These are phyloP conservation scores for Pyrochroa serraticornis DNA, from an alignment of 2,888 invertebrate genomes.

Conservation along the genomic window DNA sequence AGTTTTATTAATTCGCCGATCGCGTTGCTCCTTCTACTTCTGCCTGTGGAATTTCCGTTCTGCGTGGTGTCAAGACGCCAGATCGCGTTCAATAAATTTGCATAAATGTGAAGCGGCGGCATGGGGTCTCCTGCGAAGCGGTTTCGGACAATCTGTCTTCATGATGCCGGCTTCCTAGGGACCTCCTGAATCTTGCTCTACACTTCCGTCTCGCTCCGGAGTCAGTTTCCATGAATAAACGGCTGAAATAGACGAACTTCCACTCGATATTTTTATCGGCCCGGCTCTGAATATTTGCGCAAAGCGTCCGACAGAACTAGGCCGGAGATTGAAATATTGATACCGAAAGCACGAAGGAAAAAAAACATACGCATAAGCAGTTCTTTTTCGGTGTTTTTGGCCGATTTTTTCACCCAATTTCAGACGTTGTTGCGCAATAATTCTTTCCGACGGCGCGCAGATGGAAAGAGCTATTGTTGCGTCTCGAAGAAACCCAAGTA, in stretches of 20 bases:
- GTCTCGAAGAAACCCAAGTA: no score
- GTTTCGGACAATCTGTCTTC: constrained; percentile 42
- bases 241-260: constrained; percentile 30
- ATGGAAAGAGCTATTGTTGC: no score
- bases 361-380: constrained; percentile 25
- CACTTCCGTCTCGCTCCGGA: constrained; percentile 34
- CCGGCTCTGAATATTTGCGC: constrained; percentile 35
- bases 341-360: constrained; percentile 23
- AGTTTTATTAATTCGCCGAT: constrained; percentile 9
- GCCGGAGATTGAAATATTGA: constrained; percentile 41
- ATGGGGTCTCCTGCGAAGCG: constrained; percentile 39
- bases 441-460: neutral
- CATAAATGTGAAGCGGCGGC: constrained; percentile 39
- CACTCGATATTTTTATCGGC: constrained; percentile 34
- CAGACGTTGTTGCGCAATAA: constrained; percentile 3
- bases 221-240: constrained; percentile 30
- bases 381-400: constrained; percentile 17
- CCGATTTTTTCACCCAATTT: neutral
- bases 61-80: constrained; percentile 17
- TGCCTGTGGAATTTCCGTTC: neutral
- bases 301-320: constrained; percentile 35
- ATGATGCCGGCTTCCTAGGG: constrained; percentile 29
- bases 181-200: constrained; percentile 37
- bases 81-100: constrained; percentile 43
- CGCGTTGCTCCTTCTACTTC: neutral